A percentile compares a stretch with the other conserved stretches of the same genome.
phyloP scores from a whole-genome alignment of 2,113 vertebrate genomes.

The Myocastor coypus region DNA sequence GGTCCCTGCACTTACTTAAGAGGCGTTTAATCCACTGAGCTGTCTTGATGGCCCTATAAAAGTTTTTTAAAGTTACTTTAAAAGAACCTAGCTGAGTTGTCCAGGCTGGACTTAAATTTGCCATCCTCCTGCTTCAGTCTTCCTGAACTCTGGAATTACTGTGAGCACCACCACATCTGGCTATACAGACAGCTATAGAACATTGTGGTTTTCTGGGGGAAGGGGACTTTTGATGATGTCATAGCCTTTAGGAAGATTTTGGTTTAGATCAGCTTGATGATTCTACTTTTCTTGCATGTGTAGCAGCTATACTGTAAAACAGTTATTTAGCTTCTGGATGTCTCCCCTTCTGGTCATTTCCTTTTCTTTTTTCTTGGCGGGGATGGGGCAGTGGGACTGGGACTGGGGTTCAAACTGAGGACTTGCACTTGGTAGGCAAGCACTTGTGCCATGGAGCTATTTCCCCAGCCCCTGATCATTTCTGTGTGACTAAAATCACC shows the following conservation, averaged over 20 bases:
- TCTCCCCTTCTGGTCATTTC: background rate
- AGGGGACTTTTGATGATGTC: background rate
- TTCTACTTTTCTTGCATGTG: background rate
- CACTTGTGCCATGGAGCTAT: too few relatives aligned
- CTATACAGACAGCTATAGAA: too few relatives aligned
- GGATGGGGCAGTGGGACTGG: too few relatives aligned
- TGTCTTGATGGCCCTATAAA: too few relatives aligned
- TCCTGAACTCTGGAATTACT: background rate
- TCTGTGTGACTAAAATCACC: background rate
- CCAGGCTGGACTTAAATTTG: background rate
- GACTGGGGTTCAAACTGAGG: too few relatives aligned
- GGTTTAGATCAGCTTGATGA: background rate
- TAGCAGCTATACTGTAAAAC: background rate
- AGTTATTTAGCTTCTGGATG: background rate
- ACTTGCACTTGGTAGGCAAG: too few relatives aligned
- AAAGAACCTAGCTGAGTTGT: background rate
- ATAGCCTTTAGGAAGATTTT: background rate
- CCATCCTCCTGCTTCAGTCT: background rate
- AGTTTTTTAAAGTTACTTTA: too few relatives aligned
- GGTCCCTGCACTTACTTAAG: too few relatives aligned
- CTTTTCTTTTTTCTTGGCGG: too few relatives aligned
- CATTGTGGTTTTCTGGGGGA: fast-evolving
- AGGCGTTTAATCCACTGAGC: too few relatives aligned
- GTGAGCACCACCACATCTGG: background rate
- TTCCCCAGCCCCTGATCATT: too few relatives aligned